Percentiles rank a stretch among this genome's conserved stretches.
phyloP scores from a whole-genome alignment of 2,888 invertebrate species.

The Macrosoma leucophasiata region DNA sequence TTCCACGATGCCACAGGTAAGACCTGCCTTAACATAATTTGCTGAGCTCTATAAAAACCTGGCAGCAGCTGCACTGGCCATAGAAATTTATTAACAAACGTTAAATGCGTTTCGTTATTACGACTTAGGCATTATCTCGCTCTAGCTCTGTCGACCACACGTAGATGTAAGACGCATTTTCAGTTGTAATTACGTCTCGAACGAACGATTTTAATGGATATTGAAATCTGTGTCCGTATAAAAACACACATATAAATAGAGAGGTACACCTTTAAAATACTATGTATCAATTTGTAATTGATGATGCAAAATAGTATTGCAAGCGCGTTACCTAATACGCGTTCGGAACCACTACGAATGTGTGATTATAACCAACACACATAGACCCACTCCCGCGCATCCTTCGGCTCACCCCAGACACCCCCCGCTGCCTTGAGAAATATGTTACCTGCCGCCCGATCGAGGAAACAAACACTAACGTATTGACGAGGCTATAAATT shows the following conservation, averaged over 20 bases:
- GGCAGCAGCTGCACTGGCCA: constrained; percentile 25
- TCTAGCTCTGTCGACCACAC: too few species aligned
- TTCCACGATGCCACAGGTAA: constrained; percentile 47
- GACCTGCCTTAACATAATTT: constrained; percentile 46
- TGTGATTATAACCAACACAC: constrained; percentile 18
- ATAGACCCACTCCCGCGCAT: constrained; percentile 38
- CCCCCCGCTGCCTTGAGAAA: constrained; percentile 59
- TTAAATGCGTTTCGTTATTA: too few species aligned
- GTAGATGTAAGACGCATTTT: too few species aligned
- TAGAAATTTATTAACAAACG: too few species aligned
- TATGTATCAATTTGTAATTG: constrained; percentile 37
- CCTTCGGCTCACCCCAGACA: constrained; percentile 47
- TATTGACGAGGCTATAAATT: constrained; percentile 61
- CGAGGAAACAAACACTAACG: constrained; percentile 62
- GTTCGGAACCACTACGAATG: constrained; percentile 10
- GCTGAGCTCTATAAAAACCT: constrained; percentile 43
- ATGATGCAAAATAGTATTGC: constrained; percentile 3
- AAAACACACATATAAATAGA: too few species aligned
- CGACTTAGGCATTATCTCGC: too few species aligned
- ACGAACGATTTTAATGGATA: too few species aligned
- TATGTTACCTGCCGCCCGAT: constrained; percentile 60
- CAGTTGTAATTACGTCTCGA: too few species aligned
- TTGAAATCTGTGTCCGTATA: too few species aligned
- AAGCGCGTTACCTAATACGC: background rate
- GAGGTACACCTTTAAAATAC: too few species aligned